These are phyloP conservation scores for Amphimedon queenslandica DNA, from an alignment of 37 sponge, comb jelly and placozoan species.

Conservation along the genomic window DNA sequence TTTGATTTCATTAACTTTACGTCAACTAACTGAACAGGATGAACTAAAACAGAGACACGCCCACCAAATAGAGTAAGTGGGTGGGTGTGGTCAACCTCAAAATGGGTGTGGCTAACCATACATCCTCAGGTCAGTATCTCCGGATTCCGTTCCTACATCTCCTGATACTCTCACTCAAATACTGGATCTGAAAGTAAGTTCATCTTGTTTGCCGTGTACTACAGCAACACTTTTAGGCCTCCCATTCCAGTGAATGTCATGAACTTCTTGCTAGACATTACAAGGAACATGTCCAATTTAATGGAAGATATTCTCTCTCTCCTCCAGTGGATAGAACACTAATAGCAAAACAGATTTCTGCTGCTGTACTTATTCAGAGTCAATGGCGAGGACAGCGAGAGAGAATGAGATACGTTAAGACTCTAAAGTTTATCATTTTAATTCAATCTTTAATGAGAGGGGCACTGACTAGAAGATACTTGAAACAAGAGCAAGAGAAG, in stretches of 20 bases:
- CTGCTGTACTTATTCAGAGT: background rate
- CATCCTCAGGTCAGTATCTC: background rate
- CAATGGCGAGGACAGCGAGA: background rate
- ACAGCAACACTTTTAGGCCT: slow-evolving; percentile 5
- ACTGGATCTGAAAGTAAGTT: background rate
- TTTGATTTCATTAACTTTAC: background rate
- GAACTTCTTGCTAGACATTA: slow-evolving; percentile 20
- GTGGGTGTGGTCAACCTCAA: background rate
- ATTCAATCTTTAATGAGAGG: background rate
- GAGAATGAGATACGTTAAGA: background rate
- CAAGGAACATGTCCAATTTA: slow-evolving; percentile 17
- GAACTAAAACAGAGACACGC: slow-evolving; percentile 3
- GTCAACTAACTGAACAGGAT: slow-evolving; percentile 25
- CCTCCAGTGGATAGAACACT: background rate
- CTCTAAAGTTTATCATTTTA: background rate
- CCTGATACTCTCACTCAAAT: background rate
- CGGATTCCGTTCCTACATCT: background rate
- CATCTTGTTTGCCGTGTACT: background rate
- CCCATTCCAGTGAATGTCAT: too few relatives aligned
- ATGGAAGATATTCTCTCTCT: background rate
- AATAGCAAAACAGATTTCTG: background rate
- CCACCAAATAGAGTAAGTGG: background rate
- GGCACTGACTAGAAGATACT: background rate
- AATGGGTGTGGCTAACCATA: background rate
- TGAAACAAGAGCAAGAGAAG: background rate